These are phyloP conservation scores for Meliscaeva auricollis DNA, from an alignment of 2,888 invertebrate species.

Conservation along the genomic window DNA sequence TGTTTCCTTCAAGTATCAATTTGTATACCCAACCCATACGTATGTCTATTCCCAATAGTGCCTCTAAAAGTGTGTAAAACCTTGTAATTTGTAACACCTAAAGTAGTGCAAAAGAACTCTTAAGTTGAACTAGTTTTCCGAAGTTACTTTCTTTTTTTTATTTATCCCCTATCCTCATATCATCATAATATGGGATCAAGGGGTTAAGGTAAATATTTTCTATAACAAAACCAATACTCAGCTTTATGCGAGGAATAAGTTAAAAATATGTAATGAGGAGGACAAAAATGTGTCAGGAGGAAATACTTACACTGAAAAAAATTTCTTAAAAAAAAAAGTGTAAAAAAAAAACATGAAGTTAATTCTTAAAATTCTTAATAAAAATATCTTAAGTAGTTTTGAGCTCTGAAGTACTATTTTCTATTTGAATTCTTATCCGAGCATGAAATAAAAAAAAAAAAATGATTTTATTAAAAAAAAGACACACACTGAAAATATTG, in stretches of 20 bases:
- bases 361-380: too few relatives aligned
- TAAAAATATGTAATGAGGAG: slow-evolving; percentile 25
- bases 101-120: background rate
- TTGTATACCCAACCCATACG: background rate
- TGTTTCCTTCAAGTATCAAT: background rate
- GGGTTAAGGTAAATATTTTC: slow-evolving; percentile 32
- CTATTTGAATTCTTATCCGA: too few relatives aligned
- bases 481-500: too few relatives aligned
- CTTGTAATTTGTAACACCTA: background rate
- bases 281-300: slow-evolving; percentile 26
- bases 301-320: slow-evolving; percentile 12
- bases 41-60: too few relatives aligned
- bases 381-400: too few relatives aligned
- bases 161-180: background rate
- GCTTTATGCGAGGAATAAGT: slow-evolving; percentile 9
- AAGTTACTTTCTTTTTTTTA: background rate
- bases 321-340: background rate
- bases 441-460: too few relatives aligned
- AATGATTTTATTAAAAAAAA: too few relatives aligned
- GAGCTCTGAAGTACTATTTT: too few relatives aligned
- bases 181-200: slow-evolving; percentile 9
- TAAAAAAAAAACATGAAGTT: background rate
- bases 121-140: slow-evolving; percentile 21
- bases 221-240: slow-evolving; percentile 33
- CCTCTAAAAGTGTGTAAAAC: background rate